Base-by-base conservation (phyloP, 1,140 invertebrate species). In the Nixonia krombeini region DNA sequence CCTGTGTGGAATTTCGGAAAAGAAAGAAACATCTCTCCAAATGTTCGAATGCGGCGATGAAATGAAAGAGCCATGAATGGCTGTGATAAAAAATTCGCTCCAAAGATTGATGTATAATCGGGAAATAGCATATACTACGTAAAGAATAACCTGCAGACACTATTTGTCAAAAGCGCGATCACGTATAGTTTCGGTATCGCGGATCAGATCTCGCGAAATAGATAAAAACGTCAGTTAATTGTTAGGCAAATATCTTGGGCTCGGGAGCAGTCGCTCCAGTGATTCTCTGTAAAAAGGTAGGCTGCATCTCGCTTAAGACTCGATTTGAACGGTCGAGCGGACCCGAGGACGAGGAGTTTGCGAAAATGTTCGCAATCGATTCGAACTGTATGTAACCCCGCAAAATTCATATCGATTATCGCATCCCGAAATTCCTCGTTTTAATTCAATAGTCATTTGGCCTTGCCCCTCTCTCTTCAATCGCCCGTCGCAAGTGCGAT, bases 371-470 rank as follows among this genome's bases (percentile, higher is more conserved):
- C 23, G 7, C 10, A 15, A 37, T 23, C 21, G 12, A 38, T 38
- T 26, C 15, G 13, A 38, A n/a, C 15, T 40, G 28, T 50, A 28
- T 50, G 28, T 50, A 28, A 26, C 37, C 15, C 38, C 41, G 42
- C 38, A 8, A 58, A 47, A 49, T 58, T 49, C 45, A 44, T 49
- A 58, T 58, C 55, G 45, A 58, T 58, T 50, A 21, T 58, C 45
- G 13, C 38, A 49, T 49, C 55, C 28, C 26, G 49, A 49, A 57
- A 29, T 15, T 57, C 21, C 15, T 12, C 8, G 9, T 52, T 41
- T 55, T 25, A 47, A 55, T 63, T 55, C 33, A 38, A 51, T 59
- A 45, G 31, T 63, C 41, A 49, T 55, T 63, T 55, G 47, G 17
- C 42, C 47, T 61, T 59, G 56, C 47, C 16, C 23, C 16, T 45